These are phyloP conservation scores for Ferrisia virgata DNA, from an alignment of 2,888 invertebrate species.

Conservation along the genomic window DNA sequence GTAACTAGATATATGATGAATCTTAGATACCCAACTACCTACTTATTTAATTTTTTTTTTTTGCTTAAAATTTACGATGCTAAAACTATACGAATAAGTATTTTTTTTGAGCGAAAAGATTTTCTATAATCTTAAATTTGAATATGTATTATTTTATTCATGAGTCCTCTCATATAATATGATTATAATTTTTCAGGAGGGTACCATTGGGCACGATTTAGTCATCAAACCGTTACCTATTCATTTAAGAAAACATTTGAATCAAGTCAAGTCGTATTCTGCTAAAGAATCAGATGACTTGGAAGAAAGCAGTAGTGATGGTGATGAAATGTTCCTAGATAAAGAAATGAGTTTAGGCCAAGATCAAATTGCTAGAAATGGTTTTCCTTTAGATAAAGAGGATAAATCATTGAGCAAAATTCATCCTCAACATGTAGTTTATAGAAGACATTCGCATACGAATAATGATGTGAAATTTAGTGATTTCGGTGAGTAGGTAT, in stretches of 20 bases:
- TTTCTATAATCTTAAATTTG: too few relatives aligned
- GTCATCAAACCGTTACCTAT: slow-evolving; percentile 83
- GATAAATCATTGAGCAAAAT: slow-evolving; percentile 34
- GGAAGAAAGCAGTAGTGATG: slow-evolving; percentile 54
- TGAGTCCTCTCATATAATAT: not conserved
- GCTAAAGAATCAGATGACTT: slow-evolving; percentile 72
- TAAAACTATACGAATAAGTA: too few relatives aligned
- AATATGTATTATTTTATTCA: too few relatives aligned
- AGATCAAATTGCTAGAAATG: slow-evolving; percentile 47
- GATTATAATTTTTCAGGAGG: slow-evolving; percentile 64
- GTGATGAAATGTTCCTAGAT: slow-evolving; percentile 50
- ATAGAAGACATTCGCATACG: slow-evolving; percentile 58
- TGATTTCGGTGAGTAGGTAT: slow-evolving; percentile 80
- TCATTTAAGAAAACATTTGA: slow-evolving; percentile 58
- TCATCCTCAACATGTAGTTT: slow-evolving; percentile 66
- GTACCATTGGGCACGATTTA: slow-evolving; percentile 84
- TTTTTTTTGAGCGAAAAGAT: too few relatives aligned
- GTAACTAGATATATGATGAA: not conserved
- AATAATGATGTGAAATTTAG: slow-evolving; percentile 55
- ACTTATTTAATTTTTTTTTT: not conserved
- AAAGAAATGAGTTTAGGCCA: slow-evolving; percentile 47
- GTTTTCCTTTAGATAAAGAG: slow-evolving; percentile 48
- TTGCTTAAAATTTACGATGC: too few relatives aligned
- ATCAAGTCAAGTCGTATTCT: slow-evolving; percentile 55
- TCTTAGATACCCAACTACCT: not conserved